Percentiles rank a stretch among this genome's conserved stretches.
Conservation (phyloP, 92 coral and sea anemone genomes). For the Anthopleura xanthogrammica region DNA sequence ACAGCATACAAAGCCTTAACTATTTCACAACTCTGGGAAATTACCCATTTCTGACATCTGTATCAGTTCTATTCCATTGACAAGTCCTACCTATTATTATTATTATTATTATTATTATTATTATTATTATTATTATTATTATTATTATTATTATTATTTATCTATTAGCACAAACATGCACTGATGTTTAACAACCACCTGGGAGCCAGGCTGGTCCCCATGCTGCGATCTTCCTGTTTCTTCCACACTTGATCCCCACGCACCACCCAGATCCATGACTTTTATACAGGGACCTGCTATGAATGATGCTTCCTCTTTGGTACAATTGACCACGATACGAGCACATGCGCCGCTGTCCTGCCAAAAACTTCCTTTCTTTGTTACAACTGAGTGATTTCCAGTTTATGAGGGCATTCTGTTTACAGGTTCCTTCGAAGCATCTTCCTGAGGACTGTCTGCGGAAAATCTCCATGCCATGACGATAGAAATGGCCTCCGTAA, state of each 20-base stretch:
- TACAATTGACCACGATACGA: conserved; percentile 23
- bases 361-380: not conserved
- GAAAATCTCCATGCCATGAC: conserved; percentile 16
- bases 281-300: conserved; percentile 34
- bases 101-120: too few species aligned
- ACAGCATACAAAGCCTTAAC: too few species aligned
- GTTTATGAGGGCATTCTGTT: not conserved
- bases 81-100: too few species aligned
- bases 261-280: conserved; percentile 60
- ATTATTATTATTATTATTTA: too few species aligned
- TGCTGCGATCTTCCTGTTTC: conserved; percentile 33
- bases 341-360: conserved; percentile 26
- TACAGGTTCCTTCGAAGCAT: conserved; percentile 30
- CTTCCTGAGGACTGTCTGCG: not conserved
- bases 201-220: conserved; percentile 51
- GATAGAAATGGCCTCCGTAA: conserved; percentile 27
- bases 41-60: too few species aligned
- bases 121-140: too few species aligned
- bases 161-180: too few species aligned
- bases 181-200: conserved; percentile 18
- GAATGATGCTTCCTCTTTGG: conserved; percentile 28
- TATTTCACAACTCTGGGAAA: too few species aligned
- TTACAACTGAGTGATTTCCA: conserved; percentile 26
- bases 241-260: conserved; percentile 50
- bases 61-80: too few species aligned